Evolutionary conservation across 2,888 invertebrate species (phyloP).

Genomic region (Morpho helenor): DNA sequence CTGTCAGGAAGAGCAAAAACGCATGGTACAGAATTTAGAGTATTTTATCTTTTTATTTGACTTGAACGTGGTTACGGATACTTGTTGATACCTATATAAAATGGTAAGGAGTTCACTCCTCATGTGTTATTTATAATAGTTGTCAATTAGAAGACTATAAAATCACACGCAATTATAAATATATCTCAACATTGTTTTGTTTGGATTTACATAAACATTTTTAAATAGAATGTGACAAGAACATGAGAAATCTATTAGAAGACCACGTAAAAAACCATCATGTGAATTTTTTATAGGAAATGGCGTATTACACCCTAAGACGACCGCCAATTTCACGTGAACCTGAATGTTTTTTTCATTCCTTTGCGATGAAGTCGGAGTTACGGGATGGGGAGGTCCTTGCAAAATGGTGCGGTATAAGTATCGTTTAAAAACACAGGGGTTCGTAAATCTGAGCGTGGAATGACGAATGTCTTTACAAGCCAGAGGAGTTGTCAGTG

Average conservation of each 20-base stretch:
- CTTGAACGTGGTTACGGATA: too few relatives aligned
- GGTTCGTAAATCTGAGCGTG: conserved; percentile 56
- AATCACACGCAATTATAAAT: too few relatives aligned
- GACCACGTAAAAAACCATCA: conserved; percentile 1
- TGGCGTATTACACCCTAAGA: conserved; percentile 61
- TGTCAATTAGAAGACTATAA: too few relatives aligned
- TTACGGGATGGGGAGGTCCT: conserved; percentile 29
- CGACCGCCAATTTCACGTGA: conserved; percentile 30
- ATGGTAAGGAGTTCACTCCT: too few relatives aligned
- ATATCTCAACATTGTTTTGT: too few relatives aligned
- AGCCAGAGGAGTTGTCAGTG: conserved; percentile 62
- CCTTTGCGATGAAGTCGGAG: neutral
- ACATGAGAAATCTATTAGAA: conserved; percentile 8
- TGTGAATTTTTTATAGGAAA: conserved; percentile 52
- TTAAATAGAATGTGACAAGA: neutral
- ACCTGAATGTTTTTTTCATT: conserved; percentile 15
- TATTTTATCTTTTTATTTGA: too few relatives aligned
- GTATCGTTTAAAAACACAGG: conserved; percentile 47
- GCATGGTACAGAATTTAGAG: neutral
- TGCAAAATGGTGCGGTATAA: conserved; percentile 38
- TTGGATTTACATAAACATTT: neutral
- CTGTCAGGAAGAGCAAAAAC: too few relatives aligned
- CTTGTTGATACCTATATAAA: too few relatives aligned
- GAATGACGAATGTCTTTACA: conserved; percentile 77
- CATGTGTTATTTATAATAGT: too few relatives aligned